Conservation (phyloP, 1,140 invertebrate species). For the Drosophila kohkoa region DNA sequence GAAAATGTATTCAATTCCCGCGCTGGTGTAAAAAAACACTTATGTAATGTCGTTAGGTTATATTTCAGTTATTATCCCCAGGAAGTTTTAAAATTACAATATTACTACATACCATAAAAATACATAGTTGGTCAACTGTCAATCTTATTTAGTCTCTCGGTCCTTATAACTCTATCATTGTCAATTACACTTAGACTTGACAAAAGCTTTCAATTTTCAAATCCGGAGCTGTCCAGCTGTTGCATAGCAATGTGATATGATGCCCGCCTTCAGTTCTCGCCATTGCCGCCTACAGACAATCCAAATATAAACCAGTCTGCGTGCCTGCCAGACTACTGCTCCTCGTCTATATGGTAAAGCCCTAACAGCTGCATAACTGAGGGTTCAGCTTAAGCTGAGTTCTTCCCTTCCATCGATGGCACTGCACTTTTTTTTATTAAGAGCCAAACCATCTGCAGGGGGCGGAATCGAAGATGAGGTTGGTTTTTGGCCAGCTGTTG, state of each 20-base stretch:
- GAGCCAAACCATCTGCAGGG: background rate
- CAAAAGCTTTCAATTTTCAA: conserved; percentile 17
- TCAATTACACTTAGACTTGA: conserved; percentile 12
- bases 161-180: conserved; percentile 28
- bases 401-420: conserved; percentile 11
- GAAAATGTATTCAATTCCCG: too few relatives aligned
- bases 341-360: too few relatives aligned
- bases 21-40: too few relatives aligned
- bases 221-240: conserved; percentile 23
- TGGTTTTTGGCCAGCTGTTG: conserved; percentile 66
- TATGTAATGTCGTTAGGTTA: too few relatives aligned
- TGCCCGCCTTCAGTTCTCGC: background rate
- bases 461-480: background rate
- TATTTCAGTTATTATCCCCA: too few relatives aligned
- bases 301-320: conserved; percentile 44
- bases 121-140: background rate
- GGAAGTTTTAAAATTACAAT: too few relatives aligned
- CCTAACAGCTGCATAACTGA: background rate
- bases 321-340: background rate
- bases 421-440: conserved; percentile 50
- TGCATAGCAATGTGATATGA: conserved; percentile 41
- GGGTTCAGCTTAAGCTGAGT: conserved; percentile 19
- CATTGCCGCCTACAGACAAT: conserved; percentile 55
- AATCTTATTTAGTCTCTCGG: too few relatives aligned
- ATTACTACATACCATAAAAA: background rate